Percentiles rank a stretch among this genome's conserved stretches.
Evolutionary conservation across 2,888 invertebrate genomes (phyloP).

Genomic region (Agrotis clavis): DNA sequence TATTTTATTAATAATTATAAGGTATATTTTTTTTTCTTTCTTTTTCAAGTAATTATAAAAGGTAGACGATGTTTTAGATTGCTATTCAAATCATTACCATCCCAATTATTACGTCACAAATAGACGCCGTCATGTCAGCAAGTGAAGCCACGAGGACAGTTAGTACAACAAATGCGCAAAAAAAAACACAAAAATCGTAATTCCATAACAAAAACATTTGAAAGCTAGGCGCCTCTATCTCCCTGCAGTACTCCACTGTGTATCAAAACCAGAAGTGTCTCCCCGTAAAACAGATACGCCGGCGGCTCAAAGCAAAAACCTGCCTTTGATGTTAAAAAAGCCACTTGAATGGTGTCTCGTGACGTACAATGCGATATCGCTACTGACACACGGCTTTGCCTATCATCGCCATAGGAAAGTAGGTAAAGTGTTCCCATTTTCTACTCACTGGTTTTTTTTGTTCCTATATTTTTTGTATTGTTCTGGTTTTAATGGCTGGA

Average conservation of each 20-base stretch:
- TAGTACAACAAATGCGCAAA: background rate
- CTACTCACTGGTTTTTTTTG: constrained; percentile 57
- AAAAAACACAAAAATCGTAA: background rate
- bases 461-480: constrained; percentile 51
- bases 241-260: constrained; percentile 13
- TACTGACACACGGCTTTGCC: constrained; percentile 53
- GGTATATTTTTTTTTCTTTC: no score
- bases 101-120: no score
- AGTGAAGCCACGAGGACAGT: no score
- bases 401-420: constrained; percentile 61
- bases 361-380: constrained; percentile 71
- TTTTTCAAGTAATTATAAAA: no score
- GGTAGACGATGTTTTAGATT: no score
- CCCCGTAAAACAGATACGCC: constrained; percentile 56
- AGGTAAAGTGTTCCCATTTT: constrained; percentile 65
- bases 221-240: background rate
- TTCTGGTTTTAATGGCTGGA: constrained; percentile 56
- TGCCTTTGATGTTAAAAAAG: constrained; percentile 83
- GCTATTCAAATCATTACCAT: no score
- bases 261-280: constrained; percentile 58
- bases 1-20: background rate
- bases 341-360: constrained; percentile 79
- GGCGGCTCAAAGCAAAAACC: constrained; percentile 73
- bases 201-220: background rate
- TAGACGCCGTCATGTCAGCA: no score